These are phyloP conservation scores for Porites divaricata DNA, from an alignment of 92 coral and sea anemone species.

Conservation along the genomic window DNA sequence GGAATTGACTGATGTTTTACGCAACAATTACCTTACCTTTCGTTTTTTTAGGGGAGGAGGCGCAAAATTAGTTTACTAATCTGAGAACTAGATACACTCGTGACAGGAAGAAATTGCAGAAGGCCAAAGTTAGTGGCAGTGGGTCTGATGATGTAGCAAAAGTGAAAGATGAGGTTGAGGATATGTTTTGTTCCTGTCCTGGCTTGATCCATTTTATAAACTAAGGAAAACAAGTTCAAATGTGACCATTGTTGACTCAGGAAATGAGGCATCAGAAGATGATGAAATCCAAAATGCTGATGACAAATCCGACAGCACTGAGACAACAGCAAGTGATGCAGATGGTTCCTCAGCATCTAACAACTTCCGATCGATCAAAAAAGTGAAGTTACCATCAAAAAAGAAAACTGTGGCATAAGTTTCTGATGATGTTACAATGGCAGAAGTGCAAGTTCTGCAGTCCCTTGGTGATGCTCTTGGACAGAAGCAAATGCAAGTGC, in stretches of 20 bases:
- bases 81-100: conserved; percentile 63
- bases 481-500: conserved; percentile 1
- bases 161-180: conserved; percentile 49
- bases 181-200: conserved; percentile 51
- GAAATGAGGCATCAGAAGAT: conserved; percentile 26
- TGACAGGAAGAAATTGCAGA: conserved; percentile 59
- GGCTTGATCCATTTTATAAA: conserved; percentile 61
- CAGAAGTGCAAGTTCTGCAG: conserved; percentile 50
- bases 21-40: background rate
- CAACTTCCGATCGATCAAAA: conserved; percentile 23
- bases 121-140: conserved; percentile 27
- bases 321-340: too few species aligned
- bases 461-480: conserved; percentile 43
- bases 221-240: conserved; percentile 59
- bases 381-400: conserved; percentile 7
- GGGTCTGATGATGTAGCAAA: conserved; percentile 55
- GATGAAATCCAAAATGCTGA: conserved; percentile 26
- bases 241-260: conserved; percentile 30
- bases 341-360: too few species aligned
- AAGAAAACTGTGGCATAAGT: background rate
- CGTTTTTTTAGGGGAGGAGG: conserved; percentile 52
- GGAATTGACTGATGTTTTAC: background rate
- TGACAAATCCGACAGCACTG: too few species aligned
- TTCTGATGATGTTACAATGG: conserved; percentile 26
- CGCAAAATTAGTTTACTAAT: conserved; percentile 53